Conservation (phyloP, 2,113 vertebrate species). For the Columba janthina region DNA sequence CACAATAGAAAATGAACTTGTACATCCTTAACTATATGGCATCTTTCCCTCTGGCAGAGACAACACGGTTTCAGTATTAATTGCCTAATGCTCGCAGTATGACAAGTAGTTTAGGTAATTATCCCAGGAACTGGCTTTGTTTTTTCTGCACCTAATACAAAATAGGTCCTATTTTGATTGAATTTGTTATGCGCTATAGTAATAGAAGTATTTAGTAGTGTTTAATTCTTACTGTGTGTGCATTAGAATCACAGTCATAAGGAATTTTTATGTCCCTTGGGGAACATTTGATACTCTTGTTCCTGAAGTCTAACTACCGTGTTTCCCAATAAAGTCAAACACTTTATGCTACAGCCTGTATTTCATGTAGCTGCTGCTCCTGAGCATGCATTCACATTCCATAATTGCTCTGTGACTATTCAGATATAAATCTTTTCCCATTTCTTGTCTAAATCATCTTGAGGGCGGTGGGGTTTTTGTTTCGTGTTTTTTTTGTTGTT, state of each 20-base stretch:
- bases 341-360: background rate
- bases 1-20: conserved; percentile 16
- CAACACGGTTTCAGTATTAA: background rate
- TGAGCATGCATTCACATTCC: background rate
- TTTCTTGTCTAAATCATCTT: background rate
- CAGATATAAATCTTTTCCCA: background rate
- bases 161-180: background rate
- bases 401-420: background rate
- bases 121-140: background rate
- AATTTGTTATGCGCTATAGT: background rate
- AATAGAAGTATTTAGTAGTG: background rate
- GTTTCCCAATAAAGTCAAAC: background rate
- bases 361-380: background rate
- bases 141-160: background rate
- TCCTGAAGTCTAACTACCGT: background rate
- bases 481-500: background rate
- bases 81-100: background rate
- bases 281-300: background rate
- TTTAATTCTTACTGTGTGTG: background rate
- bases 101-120: background rate
- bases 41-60: conserved; percentile 37
- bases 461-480: background rate
- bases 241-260: background rate
- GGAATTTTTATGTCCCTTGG: background rate
- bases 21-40: background rate